phyloP scores from a whole-genome alignment of 2,113 vertebrate species.

The Nesoenas mayeri region DNA sequence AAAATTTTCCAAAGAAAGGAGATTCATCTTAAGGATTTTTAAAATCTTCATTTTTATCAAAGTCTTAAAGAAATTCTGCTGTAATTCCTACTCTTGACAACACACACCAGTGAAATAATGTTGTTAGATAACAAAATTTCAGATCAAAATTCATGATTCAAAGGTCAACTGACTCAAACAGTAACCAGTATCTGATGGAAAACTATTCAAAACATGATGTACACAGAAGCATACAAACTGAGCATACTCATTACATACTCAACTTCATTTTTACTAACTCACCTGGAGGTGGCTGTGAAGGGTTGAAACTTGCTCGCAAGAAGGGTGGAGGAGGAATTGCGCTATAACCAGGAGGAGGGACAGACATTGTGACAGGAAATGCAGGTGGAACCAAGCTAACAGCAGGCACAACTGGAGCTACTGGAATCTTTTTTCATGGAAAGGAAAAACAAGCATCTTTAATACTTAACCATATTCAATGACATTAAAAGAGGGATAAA shows the following conservation, averaged over 20 bases:
- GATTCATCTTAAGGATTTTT: not conserved
- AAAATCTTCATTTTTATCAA: not conserved
- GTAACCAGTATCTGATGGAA: not conserved
- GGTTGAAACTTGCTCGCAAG: constrained; percentile 90
- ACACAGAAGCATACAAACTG: not conserved
- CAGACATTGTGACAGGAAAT: constrained; percentile 92
- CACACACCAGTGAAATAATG: not conserved
- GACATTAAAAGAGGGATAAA: not conserved
- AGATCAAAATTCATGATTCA: not conserved
- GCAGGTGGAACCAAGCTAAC: constrained; percentile 93
- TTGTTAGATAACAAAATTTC: not conserved
- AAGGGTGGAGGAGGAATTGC: constrained; percentile 89
- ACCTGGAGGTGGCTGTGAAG: constrained; percentile 96
- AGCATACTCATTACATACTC: not conserved
- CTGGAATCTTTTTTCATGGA: constrained; percentile 83
- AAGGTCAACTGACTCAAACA: not conserved
- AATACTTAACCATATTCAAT: not conserved
- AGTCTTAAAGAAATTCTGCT: not conserved
- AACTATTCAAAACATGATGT: not conserved
- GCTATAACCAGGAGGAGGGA: constrained; percentile 94
- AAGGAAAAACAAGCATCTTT: constrained; percentile 22
- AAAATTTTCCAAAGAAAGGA: not conserved
- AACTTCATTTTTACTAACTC: not conserved
- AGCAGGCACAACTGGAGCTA: constrained; percentile 88
- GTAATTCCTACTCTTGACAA: not conserved